These are phyloP conservation scores for Dendroctonus valens DNA, from an alignment of 1,140 invertebrate species.

Conservation along the genomic window DNA sequence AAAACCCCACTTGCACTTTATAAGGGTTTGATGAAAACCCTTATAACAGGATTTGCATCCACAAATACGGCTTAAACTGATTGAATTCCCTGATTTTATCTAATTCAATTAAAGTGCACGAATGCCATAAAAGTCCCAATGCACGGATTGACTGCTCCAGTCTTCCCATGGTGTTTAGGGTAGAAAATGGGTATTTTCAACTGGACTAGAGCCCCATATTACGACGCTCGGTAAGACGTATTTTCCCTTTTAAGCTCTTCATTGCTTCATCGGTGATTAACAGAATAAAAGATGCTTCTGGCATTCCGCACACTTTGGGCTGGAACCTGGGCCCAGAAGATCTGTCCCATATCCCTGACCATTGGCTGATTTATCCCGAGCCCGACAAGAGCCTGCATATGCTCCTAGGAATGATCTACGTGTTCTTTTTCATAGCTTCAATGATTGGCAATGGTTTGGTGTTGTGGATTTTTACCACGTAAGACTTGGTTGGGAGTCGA, in stretches of 20 bases:
- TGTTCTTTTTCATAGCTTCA: conserved; percentile 74
- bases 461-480: conserved; percentile 81
- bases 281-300: conserved; percentile 25
- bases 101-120: too few relatives aligned
- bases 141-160: too few relatives aligned
- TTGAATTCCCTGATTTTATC: too few relatives aligned
- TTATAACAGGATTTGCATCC: too few relatives aligned
- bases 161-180: too few relatives aligned
- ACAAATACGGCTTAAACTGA: too few relatives aligned
- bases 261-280: not conserved
- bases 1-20: too few relatives aligned
- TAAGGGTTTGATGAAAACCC: too few relatives aligned
- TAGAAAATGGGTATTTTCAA: conserved; percentile 32
- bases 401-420: conserved; percentile 76
- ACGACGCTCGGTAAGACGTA: conserved; percentile 34
- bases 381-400: conserved; percentile 81
- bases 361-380: conserved; percentile 78
- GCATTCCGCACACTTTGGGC: conserved; percentile 53
- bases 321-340: conserved; percentile 77
- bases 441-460: conserved; percentile 84
- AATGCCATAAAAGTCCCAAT: too few relatives aligned
- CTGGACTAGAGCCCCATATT: conserved; percentile 31
- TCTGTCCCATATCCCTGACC: conserved; percentile 72
- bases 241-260: not conserved
- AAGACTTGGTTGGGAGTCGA: conserved; percentile 9